phyloP scores from a whole-genome alignment of 35 echinoderm and acorn worm genomes.

The Strongylocentrotus purpuratus region DNA sequence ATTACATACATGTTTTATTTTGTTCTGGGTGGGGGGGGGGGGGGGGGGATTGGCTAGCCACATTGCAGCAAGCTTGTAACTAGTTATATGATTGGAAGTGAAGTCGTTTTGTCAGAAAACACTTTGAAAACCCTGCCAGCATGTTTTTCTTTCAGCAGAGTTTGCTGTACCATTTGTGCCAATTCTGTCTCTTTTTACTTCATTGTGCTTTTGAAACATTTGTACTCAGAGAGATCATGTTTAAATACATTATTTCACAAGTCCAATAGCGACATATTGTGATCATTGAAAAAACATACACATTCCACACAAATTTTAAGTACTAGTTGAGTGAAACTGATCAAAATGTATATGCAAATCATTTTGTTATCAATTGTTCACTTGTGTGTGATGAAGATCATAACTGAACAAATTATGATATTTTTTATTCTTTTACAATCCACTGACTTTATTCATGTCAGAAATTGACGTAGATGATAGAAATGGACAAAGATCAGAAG shows the following conservation, averaged over 20 bases:
- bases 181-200: background rate
- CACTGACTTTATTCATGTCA: background rate
- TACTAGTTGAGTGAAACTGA: background rate
- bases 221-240: background rate
- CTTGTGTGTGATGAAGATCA: background rate
- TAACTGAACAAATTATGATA: no score
- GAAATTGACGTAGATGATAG: background rate
- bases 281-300: no score
- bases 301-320: no score
- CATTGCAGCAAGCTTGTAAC: no score
- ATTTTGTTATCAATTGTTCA: background rate
- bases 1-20: no score
- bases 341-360: background rate
- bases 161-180: background rate
- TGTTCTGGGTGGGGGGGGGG: no score
- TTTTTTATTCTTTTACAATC: background rate
- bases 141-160: background rate
- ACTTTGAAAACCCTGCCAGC: background rate
- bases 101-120: no score
- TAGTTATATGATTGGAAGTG: no score
- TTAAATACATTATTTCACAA: background rate
- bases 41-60: no score
- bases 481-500: background rate
- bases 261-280: no score
- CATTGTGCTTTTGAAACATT: background rate